Evolutionary conservation across 2,888 invertebrate genomes (phyloP).

Genomic region (Ferdinandea cuprea): DNA sequence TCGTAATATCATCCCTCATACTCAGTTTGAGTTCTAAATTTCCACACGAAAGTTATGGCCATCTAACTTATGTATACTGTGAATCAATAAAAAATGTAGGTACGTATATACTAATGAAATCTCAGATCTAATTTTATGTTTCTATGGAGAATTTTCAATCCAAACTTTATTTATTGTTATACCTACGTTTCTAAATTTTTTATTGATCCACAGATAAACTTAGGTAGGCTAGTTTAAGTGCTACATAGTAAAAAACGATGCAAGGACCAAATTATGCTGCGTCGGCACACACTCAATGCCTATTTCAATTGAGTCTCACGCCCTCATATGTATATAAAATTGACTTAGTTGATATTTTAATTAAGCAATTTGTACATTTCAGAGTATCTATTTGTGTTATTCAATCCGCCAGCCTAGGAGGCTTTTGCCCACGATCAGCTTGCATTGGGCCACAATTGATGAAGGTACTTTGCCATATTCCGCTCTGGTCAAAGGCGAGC

Average conservation of each 20-base stretch:
- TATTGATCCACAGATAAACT: constrained; percentile 13
- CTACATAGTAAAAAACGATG: constrained; percentile 8
- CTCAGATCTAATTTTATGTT: too few species aligned
- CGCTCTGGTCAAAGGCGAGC: constrained; percentile 48
- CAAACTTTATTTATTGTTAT: too few species aligned
- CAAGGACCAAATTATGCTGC: neutral
- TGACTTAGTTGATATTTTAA: constrained; percentile 76
- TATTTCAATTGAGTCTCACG: constrained; percentile 11
- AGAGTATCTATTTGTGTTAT: constrained; percentile 65
- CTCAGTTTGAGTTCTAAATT: too few species aligned
- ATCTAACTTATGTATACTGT: too few species aligned
- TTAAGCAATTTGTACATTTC: constrained; percentile 77
- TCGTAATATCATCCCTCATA: too few species aligned
- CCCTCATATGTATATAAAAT: constrained; percentile 40
- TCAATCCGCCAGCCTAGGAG: constrained; percentile 38
- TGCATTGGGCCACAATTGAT: constrained; percentile 36
- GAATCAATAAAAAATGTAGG: too few species aligned
- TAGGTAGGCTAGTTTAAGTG: constrained; percentile 20
- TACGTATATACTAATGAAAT: too few species aligned
- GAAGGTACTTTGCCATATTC: constrained; percentile 42
- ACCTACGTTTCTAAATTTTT: too few species aligned
- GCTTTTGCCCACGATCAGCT: constrained; percentile 3
- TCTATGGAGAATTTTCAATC: too few species aligned
- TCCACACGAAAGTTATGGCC: too few species aligned
- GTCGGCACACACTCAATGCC: neutral